Base-by-base conservation (phyloP, 1,140 invertebrate species). In the Tetragonula clypearis region DNA sequence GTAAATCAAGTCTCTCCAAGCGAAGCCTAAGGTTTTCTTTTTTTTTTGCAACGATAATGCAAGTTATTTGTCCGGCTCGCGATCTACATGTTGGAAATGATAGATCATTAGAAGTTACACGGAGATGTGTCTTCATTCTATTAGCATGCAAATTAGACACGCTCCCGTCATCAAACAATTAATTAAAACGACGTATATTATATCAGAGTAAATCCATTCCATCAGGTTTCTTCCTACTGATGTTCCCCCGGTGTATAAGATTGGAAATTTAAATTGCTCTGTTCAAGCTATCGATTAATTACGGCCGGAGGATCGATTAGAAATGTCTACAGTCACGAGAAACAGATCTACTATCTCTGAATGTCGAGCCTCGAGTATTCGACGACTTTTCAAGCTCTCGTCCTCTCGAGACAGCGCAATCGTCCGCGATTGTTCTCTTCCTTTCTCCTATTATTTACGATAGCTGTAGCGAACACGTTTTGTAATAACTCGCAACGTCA, bases 81-180 rank as follows among this genome's bases (percentile, higher is more conserved):
- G 21, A 21, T 21, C 35, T 19, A 35, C 35, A 26, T 17, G 60
- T 41, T 49, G 75, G 26, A 49, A 78, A 78, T 78, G 56, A 66
- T 65, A 49, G 75, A 78, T 78, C 75, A 65, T 78, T 66, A 66
- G 49, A 26, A 53, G 58, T 12, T 65, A 65, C 58, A 78, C n/a
- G 35, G n/a, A 77, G 75, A 65, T 56, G 35, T 30, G 60, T 23
- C 35, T n/a, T n/a, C 30, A 19, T 78, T 65, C 58, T 66, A 78
- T 78, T 78, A 78, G 19, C 30, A 78, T 78, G 75, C 75, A 78
- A 65, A 78, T 78, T 62, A 23, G 75, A 78, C 75, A 78, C 58
- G 58, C 17, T 65, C 21, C 75, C 35, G 56, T 60, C 75, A 78
- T 78, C 75, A 26, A 78, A 78, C 75, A 65, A 78, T 78, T 65